Conservation (phyloP, 2,113 vertebrate species). For the Gopherus evgoodei region DNA sequence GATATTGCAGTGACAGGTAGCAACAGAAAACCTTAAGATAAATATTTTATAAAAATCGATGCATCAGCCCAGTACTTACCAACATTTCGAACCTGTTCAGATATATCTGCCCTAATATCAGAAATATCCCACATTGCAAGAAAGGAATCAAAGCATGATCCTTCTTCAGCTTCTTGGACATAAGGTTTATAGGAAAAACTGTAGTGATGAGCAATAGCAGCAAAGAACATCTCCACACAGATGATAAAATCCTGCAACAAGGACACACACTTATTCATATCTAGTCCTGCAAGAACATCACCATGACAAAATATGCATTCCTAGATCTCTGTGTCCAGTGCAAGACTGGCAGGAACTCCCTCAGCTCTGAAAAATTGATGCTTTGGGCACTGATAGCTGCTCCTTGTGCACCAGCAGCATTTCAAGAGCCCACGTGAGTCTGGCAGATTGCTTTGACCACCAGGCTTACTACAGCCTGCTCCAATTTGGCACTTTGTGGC, state of each 20-base stretch:
- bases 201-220: slow-evolving; percentile 96
- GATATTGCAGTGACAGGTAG: accelerated
- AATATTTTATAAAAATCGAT: not conserved
- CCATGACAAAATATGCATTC: not conserved
- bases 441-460: not conserved
- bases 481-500: not conserved
- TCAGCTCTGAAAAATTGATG: not conserved
- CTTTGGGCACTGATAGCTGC: not conserved
- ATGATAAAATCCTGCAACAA: slow-evolving; percentile 93
- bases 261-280: not conserved
- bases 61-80: slow-evolving; percentile 82
- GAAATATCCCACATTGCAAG: slow-evolving; percentile 99
- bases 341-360: not conserved
- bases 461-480: accelerated
- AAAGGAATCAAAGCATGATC: slow-evolving; percentile 97
- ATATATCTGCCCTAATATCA: slow-evolving; percentile 94
- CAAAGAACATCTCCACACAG: slow-evolving; percentile 98
- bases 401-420: not conserved
- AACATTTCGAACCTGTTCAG: slow-evolving; percentile 97
- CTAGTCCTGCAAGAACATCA: not conserved
- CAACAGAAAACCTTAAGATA: not conserved
- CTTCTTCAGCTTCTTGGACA: slow-evolving; percentile 95
- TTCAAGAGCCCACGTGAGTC: not conserved
- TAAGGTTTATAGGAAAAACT: slow-evolving; percentile 98
- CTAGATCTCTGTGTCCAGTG: not conserved